Evolutionary conservation across 2,888 invertebrate genomes (phyloP), one percentile per base, ranked within the genome.

Genomic region (Seira musarum): DNA sequence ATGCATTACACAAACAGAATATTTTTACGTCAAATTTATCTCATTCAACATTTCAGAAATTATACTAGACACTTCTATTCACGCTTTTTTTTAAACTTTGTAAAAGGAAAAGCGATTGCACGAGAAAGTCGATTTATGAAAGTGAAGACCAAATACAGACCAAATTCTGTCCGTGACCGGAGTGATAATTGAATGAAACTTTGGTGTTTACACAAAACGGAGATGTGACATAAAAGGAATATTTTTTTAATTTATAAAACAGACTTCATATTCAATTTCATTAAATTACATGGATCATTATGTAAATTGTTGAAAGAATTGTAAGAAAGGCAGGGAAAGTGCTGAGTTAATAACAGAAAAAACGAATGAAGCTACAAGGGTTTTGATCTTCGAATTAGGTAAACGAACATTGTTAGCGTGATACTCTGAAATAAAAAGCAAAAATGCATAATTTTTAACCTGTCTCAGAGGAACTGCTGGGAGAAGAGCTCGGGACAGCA

Each of bases 401-500:
- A 40, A 40, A 40, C 13, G 13, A 40, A 40, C 40, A 40, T 40
- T 40, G 40, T 40, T 40, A 40, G 40, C 40, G 40, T 40, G 40
- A 40, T 40, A 40, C 13, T 40, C 6, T 40, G 40, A 40, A 40
- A 40, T 40, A 6, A 40, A 40, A 70, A 21, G 46, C 21, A 46
- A 60, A 30, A 30, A 40, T n/a, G n/a, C n/a, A n/a, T n/a, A n/a
- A n/a, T n/a, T 19, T 17, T 65, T 13, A 70, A 80, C 80, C 74
- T 80, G 74, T 70, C 60, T 74, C 80, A 22, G 80, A 74, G 61
- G 75, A 71, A 24, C 25, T 57, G 46, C 75, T 83, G 83, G 76
- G 96, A 95, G 88, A 94, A 94, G 85, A 96, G 96, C 60, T 96
- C 95, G 85, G 96, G 95, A 96, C 60, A 95, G 94, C 89, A 94